A percentile compares a stretch with the other conserved stretches of the same genome.
phyloP scores from a whole-genome alignment of 2,797 vertebrate species.

The Pangasius mekongensis region DNA sequence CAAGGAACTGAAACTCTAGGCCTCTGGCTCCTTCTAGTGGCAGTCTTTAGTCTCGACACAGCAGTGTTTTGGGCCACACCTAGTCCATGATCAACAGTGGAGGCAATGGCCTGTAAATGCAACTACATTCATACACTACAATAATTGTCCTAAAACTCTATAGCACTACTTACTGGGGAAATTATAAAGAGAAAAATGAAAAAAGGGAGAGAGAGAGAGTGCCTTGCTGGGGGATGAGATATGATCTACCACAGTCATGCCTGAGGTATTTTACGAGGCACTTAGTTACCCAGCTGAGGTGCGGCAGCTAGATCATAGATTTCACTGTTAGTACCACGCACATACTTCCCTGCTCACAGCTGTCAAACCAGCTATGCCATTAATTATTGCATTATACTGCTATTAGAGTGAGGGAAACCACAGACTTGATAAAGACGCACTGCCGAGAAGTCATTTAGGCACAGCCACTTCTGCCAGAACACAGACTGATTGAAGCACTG shows the following conservation, averaged over 20 bases:
- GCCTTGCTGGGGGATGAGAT: constrained; percentile 58
- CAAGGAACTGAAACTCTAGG: neutral
- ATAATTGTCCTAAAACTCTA: neutral
- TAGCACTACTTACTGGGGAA: neutral
- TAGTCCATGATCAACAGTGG: neutral
- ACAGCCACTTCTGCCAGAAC: constrained; percentile 25
- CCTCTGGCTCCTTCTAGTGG: constrained; percentile 46
- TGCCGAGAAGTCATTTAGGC: constrained; percentile 50
- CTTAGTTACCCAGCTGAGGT: constrained; percentile 55
- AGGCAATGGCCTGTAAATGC: neutral
- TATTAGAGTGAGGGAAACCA: constrained; percentile 37
- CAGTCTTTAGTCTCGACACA: neutral
- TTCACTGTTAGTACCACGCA: constrained; percentile 47
- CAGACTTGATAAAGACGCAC: constrained; percentile 43
- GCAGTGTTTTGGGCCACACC: neutral
- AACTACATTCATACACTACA: constrained; percentile 10
- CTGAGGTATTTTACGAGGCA: constrained; percentile 64
- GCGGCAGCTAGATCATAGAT: constrained; percentile 62
- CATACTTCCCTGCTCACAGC: constrained; percentile 31
- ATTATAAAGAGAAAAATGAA: constrained; percentile 13
- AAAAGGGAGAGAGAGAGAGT: constrained; percentile 17
- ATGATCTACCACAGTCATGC: constrained; percentile 55
- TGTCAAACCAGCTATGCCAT: constrained; percentile 53
- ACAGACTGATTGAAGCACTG: neutral
- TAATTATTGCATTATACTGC: constrained; percentile 61